Conservation (phyloP, 2,113 vertebrate species). For the Balaeniceps rex region DNA sequence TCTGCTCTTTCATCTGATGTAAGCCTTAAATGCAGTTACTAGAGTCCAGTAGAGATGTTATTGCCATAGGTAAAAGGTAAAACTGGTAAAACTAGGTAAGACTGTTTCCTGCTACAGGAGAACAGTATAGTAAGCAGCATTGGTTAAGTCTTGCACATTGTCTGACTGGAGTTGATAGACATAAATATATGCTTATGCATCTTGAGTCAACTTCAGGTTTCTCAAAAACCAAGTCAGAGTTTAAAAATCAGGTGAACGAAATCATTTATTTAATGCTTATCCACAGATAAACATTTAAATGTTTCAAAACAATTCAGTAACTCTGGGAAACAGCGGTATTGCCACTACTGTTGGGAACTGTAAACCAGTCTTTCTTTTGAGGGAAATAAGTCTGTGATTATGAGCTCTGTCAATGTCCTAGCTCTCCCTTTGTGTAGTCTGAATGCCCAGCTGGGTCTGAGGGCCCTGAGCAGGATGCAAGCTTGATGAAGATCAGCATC, state of each 20-base stretch:
- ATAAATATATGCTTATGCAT: background rate
- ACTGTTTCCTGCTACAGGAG: background rate
- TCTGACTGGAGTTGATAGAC: background rate
- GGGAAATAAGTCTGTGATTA: background rate
- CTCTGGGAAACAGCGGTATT: background rate
- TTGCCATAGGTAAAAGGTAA: background rate
- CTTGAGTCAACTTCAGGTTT: background rate
- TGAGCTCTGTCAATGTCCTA: background rate
- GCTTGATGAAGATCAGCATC: background rate
- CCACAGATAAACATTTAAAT: background rate
- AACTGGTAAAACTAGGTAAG: background rate
- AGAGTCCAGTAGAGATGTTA: background rate
- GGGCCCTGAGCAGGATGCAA: background rate
- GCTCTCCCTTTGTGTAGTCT: background rate
- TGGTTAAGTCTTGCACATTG: background rate
- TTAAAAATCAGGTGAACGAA: background rate
- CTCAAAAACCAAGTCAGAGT: background rate
- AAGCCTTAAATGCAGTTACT: background rate
- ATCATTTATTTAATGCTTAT: background rate
- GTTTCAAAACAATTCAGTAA: background rate
- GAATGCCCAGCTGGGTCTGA: background rate
- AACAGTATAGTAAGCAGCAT: background rate
- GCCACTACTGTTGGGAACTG: too few species aligned
- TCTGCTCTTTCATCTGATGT: background rate
- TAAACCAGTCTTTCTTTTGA: background rate